phyloP scores from a whole-genome alignment of 2,888 invertebrate genomes.

The Lordiphosa fenestrarum region DNA sequence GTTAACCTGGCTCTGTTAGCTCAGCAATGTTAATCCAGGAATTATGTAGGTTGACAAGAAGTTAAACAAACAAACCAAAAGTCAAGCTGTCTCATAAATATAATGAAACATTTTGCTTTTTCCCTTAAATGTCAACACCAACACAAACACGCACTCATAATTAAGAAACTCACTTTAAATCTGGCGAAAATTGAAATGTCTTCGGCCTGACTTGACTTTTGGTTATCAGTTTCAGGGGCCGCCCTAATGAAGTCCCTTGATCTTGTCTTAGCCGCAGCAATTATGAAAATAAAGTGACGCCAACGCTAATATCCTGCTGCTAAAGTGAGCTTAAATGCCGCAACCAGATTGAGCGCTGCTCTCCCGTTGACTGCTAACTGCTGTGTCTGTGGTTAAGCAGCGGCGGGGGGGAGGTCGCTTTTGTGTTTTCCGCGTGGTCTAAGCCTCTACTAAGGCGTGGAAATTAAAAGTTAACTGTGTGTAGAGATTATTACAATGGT shows the following conservation, averaged over 20 bases:
- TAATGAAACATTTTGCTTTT: constrained; percentile 47
- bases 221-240: constrained; percentile 43
- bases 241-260: constrained; percentile 11
- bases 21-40: constrained; percentile 4
- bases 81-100: constrained; percentile 58
- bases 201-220: constrained; percentile 59
- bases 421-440: constrained; percentile 12
- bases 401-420: background rate
- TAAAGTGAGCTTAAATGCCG: constrained; percentile 37
- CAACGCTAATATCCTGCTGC: constrained; percentile 28
- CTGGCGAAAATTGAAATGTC: constrained; percentile 39
- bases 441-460: constrained; percentile 35
- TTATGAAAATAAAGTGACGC: constrained; percentile 50
- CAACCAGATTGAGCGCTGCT: constrained; percentile 12
- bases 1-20: constrained; percentile 10
- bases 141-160: constrained; percentile 37
- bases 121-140: constrained; percentile 45
- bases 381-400: constrained; percentile 30
- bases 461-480: constrained; percentile 42
- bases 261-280: constrained; percentile 33
- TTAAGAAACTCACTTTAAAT: constrained; percentile 50
- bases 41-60: constrained; percentile 58
- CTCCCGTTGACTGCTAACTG: constrained; percentile 3
- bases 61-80: constrained; percentile 68
- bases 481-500: constrained; percentile 18